phyloP scores from a whole-genome alignment of 2,797 vertebrate genomes.

The Coilia nasus region DNA sequence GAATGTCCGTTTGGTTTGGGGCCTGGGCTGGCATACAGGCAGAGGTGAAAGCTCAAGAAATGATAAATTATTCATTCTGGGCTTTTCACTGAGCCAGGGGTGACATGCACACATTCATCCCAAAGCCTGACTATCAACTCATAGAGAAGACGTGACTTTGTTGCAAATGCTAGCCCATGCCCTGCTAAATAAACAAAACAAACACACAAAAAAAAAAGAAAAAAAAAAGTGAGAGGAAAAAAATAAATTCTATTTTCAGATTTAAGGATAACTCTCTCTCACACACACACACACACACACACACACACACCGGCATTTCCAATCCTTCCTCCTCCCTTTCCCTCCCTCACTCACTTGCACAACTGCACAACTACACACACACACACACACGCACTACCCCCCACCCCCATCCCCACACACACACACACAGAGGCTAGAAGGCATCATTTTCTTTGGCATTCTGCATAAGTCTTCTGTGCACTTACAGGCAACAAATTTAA shows the following conservation, averaged over 20 bases:
- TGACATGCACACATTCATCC: conserved; percentile 5
- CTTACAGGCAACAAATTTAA: conserved; percentile 66
- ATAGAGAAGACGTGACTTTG: background rate
- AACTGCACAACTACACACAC: background rate
- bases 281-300: background rate
- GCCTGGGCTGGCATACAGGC: conserved; percentile 28
- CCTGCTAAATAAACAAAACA: conserved; percentile 12
- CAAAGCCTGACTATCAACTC: conserved; percentile 19
- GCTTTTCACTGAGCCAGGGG: conserved; percentile 30
- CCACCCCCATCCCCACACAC: background rate
- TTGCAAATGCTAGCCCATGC: background rate
- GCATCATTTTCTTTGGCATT: conserved; percentile 58
- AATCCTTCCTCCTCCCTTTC: conserved; percentile 31
- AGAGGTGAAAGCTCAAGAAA: conserved; percentile 41
- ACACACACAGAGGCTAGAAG: conserved; percentile 44
- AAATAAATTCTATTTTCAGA: background rate
- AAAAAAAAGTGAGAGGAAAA: conserved; percentile 22
- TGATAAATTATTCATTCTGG: conserved; percentile 46
- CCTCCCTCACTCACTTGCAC: background rate
- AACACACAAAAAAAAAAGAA: conserved; percentile 39
- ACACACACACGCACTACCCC: background rate
- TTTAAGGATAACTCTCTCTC: conserved; percentile 24
- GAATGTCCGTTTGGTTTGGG: conserved; percentile 42
- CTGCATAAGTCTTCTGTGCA: conserved; percentile 59
- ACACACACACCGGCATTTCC: background rate